Conservation (phyloP, 1,140 invertebrate species). For the Calycopis cecrops region DNA sequence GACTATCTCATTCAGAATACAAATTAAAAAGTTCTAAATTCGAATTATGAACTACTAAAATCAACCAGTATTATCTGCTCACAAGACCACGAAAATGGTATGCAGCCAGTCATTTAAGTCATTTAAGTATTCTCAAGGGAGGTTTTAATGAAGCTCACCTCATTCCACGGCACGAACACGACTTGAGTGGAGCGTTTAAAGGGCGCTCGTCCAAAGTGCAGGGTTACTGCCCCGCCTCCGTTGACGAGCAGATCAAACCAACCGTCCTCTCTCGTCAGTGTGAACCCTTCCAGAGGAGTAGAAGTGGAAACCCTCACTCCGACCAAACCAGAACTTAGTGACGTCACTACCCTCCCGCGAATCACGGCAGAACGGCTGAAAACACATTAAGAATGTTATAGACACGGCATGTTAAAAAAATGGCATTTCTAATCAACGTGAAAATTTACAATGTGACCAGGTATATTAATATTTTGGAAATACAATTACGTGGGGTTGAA, state of each 20-base stretch:
- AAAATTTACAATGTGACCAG: too few species aligned
- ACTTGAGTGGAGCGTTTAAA: slow-evolving; percentile 93
- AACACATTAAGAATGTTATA: slow-evolving; percentile 12
- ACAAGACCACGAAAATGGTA: too few species aligned
- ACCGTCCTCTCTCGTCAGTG: slow-evolving; percentile 91
- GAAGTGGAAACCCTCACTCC: slow-evolving; percentile 95
- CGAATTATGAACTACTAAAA: too few species aligned
- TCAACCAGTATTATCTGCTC: too few species aligned
- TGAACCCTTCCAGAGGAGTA: slow-evolving; percentile 93
- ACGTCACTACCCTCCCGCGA: slow-evolving; percentile 93
- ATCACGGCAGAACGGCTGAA: slow-evolving; percentile 96
- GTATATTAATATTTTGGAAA: too few species aligned
- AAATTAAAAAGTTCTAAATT: too few species aligned
- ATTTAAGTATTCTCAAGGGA: too few species aligned
- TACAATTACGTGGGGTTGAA: too few species aligned
- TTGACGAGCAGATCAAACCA: slow-evolving; percentile 98
- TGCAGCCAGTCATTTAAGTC: too few species aligned
- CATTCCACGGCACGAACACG: slow-evolving; percentile 97
- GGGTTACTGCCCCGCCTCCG: slow-evolving; percentile 95
- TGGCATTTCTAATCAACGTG: too few species aligned
- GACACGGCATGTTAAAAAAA: neutral
- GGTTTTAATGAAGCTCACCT: slow-evolving; percentile 76
- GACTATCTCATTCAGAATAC: too few species aligned
- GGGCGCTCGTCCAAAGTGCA: slow-evolving; percentile 95
- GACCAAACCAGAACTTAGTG: slow-evolving; percentile 92